phyloP scores from a whole-genome alignment of 2,888 invertebrate genomes.

The Leptopilina syphax region DNA sequence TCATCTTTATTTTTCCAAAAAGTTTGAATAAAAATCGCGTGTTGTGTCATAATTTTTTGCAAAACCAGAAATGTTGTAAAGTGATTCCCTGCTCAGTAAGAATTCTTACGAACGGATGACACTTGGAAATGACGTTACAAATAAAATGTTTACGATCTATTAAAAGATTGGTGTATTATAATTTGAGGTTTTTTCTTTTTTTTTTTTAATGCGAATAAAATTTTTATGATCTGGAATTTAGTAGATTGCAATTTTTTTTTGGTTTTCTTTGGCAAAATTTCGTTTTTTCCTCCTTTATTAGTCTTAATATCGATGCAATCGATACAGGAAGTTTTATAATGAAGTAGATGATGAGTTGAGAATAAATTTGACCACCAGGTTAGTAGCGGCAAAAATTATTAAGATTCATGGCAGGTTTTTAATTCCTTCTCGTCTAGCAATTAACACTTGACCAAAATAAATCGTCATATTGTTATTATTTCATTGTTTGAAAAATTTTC shows the following conservation, averaged over 20 bases:
- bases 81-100: too few relatives aligned
- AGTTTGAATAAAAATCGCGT: neutral
- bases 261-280: neutral
- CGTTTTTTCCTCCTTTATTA: neutral
- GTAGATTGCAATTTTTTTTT: neutral
- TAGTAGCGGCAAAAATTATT: neutral
- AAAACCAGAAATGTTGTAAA: neutral
- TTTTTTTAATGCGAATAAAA: neutral
- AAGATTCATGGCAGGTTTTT: conserved; percentile 5
- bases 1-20: neutral
- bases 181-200: neutral
- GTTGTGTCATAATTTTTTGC: neutral
- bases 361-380: conserved; percentile 31
- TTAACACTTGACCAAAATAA: conserved; percentile 7
- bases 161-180: neutral
- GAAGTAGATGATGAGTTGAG: neutral
- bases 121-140: neutral
- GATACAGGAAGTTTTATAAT: conserved; percentile 28
- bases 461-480: neutral
- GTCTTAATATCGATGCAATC: neutral
- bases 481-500: neutral
- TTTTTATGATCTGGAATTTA: conserved; percentile 8
- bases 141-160: neutral
- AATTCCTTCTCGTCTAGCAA: conserved; percentile 12
- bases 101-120: neutral